Evolutionary conservation across 2,113 vertebrate species (phyloP), one percentile per base, ranked within the genome.

Genomic region (Cygnus buccinator): DNA sequence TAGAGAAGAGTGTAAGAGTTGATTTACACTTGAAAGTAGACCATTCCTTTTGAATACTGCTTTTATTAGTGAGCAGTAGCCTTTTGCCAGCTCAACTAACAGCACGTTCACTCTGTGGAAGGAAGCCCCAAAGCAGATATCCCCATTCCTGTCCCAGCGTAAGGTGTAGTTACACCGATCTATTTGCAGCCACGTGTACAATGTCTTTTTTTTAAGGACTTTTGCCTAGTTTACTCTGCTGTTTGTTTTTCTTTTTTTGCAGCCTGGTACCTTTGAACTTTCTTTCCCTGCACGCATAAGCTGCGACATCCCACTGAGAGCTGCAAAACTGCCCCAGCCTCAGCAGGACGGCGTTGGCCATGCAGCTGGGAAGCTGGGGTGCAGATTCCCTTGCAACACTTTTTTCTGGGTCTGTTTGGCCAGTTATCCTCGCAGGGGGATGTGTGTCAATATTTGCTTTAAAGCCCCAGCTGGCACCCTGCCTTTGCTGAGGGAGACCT

Each of bases 101-200:
- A 2, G 8, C 14, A 23, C 43, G 6, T 20, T 35, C n/a, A 25
- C 14, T 9, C 6, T 5, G 4, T 54, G 41, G 17, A 90, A 92
- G 15, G 25, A 18, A 33, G 26, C 75, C 52, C 61, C 41, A 37
- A 66, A 18, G 4, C 43, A 46, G 28, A 37, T 57, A 59, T 39
- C 59, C 39, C 39, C 55, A 3, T 46, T 75, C 37, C 33, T 78
- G 17, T 50, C 37, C 61, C 39, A 46, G 2, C 31, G 19, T 8
- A 39, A 73, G 26, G 29, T 37, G 2, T 22, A 35, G 26, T 48
- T 77, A 1, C 19, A 6, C n/a, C 54, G 3, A 41, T 31, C 10
- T 28, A 0, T 50, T 50, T 20, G 3, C 4, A 52, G 5, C 33
- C 26, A 10, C 31, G 9, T 37, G 11, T 35, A 39, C n/a, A 26